phyloP scores from a whole-genome alignment of 2,113 vertebrate species.

The Phylloscopus trochilus region DNA sequence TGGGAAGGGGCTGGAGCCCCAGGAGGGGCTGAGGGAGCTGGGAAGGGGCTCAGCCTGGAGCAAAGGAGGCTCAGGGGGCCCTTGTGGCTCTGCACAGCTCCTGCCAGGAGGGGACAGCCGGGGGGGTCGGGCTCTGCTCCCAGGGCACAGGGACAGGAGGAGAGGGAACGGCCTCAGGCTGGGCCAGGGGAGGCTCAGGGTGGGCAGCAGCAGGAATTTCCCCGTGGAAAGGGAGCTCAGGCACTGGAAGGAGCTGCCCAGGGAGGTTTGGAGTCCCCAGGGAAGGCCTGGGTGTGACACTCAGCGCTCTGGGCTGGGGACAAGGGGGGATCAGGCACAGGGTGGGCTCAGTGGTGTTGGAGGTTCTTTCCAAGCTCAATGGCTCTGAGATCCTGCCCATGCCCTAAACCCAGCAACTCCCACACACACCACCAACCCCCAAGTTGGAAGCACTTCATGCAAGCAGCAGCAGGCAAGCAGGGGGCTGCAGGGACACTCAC shows the following conservation, averaged over 20 bases:
- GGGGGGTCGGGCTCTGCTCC: not conserved
- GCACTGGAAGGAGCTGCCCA: not conserved
- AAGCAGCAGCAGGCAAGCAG: not conserved
- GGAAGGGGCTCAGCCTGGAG: not conserved
- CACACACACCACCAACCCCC: not conserved
- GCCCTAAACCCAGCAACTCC: not conserved
- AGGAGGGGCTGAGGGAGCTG: not conserved
- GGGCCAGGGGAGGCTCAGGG: not conserved
- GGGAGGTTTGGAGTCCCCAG: no score
- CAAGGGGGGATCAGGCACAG: not conserved
- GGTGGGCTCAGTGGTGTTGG: no score
- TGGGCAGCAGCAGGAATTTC: not conserved
- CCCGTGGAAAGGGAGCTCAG: not conserved
- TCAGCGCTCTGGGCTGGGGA: not conserved
- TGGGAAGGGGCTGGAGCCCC: not conserved
- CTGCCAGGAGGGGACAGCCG: not conserved
- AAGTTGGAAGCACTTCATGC: not conserved
- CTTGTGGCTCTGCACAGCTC: not conserved
- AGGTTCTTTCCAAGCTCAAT: not conserved
- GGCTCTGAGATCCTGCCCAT: not conserved
- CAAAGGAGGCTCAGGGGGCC: not conserved
- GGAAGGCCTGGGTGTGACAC: rapidly evolving
- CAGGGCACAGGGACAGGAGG: not conserved
- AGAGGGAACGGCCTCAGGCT: not conserved
- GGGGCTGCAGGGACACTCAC: slow-evolving; percentile 58